These are phyloP conservation scores for Cyaniris semiargus DNA, from an alignment of 2,888 invertebrate genomes.

Conservation along the genomic window DNA sequence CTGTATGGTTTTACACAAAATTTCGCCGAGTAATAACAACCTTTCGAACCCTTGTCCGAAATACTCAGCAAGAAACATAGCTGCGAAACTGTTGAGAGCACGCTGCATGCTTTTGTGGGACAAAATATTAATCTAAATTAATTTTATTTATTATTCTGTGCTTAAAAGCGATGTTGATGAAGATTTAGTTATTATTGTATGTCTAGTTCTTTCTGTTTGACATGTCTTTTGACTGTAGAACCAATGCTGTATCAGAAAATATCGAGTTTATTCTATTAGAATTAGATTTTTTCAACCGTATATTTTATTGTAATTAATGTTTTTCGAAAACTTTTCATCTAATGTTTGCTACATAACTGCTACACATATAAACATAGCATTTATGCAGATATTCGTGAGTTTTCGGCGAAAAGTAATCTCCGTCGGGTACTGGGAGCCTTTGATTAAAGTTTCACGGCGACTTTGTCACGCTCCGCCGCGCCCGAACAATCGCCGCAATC, in stretches of 20 bases:
- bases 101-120: background rate
- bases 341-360: too few species aligned
- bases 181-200: too few species aligned
- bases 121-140: background rate
- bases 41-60: slow-evolving; percentile 36
- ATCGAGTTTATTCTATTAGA: too few species aligned
- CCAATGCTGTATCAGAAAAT: too few species aligned
- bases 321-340: too few species aligned
- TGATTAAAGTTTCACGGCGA: slow-evolving; percentile 10
- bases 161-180: too few species aligned
- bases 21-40: slow-evolving; percentile 31
- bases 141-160: background rate
- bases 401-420: slow-evolving; percentile 33
- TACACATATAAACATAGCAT: background rate
- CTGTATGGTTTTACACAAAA: slow-evolving; percentile 35
- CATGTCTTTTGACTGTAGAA: too few species aligned
- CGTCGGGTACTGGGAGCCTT: slow-evolving; percentile 3
- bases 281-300: too few species aligned
- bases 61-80: slow-evolving; percentile 31
- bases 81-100: background rate
- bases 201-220: too few species aligned
- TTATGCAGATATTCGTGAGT: slow-evolving; percentile 28
- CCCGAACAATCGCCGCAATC: slow-evolving; percentile 5
- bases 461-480: background rate
- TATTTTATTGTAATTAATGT: too few species aligned